Base-by-base conservation (phyloP, 92 coral and sea anemone species). In the Muricea muricata region DNA sequence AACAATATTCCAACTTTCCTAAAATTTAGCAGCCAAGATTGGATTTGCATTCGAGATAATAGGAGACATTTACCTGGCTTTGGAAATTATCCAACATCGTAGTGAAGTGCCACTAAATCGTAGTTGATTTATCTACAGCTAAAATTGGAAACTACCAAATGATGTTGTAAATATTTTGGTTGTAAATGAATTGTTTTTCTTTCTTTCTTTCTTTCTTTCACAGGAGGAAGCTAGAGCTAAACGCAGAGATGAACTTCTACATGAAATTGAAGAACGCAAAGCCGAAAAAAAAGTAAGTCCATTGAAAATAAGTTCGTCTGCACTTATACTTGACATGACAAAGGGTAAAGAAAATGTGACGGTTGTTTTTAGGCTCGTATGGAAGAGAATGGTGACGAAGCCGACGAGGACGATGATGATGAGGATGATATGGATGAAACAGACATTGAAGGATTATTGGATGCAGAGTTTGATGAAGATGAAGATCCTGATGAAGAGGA, bases 401-500 rank as follows among this genome's bases (percentile, higher is more conserved):
- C 97, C 54, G 97, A 57, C 12, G 76, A 90, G 1, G 97, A 93
- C 18, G 98, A 93, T n/a, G 91, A 71, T 13, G 81, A 52, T 15
- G 66, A 76, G 0, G 83, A 78, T 7, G 97, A 91, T 15, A 93
- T 89, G 23, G 97, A 95, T 35, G 98, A 93, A 34, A 88, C 88
- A 30, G 98, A 95, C 42, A 89, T 93, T 25, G 97, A 93, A 23
- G 90, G 86, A 10, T 50, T 90, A 45, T 73, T 92, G 41, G 93
- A 91, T 73, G 95, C 91, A 13, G 95, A 89, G 18, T 88, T 87
- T 55, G 98, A 95, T 65, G 97, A 93, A 6, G 95, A 92, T 10
- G 98, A 94, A 26, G 98, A 95, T 40, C 46, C 86, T 71, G 98
- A 95, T 20, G 98, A 95, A 12, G 98, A 94, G 10, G 98, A 95